A percentile compares a stretch with the other conserved stretches of the same genome.
phyloP scores from a whole-genome alignment of 2,888 invertebrate genomes.

The Dryadula phaetusa region DNA sequence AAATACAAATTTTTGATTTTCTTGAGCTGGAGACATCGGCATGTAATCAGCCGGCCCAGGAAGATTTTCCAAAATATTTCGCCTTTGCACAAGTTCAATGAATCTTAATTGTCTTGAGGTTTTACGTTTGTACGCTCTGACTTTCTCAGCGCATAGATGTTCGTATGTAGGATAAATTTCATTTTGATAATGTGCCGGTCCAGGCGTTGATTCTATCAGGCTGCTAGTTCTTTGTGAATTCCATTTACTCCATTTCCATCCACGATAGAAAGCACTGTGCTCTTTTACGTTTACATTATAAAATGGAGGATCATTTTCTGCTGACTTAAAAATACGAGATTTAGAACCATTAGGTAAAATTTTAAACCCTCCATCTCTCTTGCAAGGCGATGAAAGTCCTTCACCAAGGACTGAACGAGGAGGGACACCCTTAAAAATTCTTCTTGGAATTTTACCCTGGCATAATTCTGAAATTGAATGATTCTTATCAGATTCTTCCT shows the following conservation, averaged over 20 bases:
- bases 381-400: slow-evolving; percentile 57
- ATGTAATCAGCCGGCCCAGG: slow-evolving; percentile 68
- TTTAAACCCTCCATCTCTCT: slow-evolving; percentile 56
- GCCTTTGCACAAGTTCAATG: slow-evolving; percentile 67
- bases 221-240: slow-evolving; percentile 54
- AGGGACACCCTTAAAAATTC: slow-evolving; percentile 62
- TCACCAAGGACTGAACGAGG: slow-evolving; percentile 51
- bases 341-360: slow-evolving; percentile 51
- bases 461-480: slow-evolving; percentile 47
- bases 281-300: slow-evolving; percentile 63
- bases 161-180: slow-evolving; percentile 50
- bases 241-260: slow-evolving; percentile 75
- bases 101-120: slow-evolving; percentile 66
- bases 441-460: slow-evolving; percentile 58
- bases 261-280: slow-evolving; percentile 64
- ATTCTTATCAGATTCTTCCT: slow-evolving; percentile 39
- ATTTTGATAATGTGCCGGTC: slow-evolving; percentile 66
- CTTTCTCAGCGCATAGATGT: slow-evolving; percentile 62
- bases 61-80: slow-evolving; percentile 57
- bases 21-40: slow-evolving; percentile 57
- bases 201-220: slow-evolving; percentile 54
- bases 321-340: slow-evolving; percentile 47
- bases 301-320: slow-evolving; percentile 58
- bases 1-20: slow-evolving; percentile 55
- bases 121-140: slow-evolving; percentile 61